Percentiles rank a stretch among this genome's conserved stretches.
Conservation (phyloP, 2,797 vertebrate species). For the Acanthurus lineatus region DNA sequence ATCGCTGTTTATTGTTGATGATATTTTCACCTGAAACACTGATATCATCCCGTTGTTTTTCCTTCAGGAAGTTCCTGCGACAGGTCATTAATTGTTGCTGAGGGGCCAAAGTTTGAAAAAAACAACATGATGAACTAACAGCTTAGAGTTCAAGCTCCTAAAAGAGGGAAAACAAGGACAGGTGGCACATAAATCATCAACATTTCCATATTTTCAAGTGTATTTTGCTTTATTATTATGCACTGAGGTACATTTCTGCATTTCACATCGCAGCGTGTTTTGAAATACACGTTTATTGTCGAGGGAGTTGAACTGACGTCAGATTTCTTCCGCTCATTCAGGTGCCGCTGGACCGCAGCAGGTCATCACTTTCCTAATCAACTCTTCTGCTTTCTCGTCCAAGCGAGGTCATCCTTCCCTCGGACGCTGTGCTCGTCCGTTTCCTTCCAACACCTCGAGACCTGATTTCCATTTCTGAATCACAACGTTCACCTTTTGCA, state of each 20-base stretch:
- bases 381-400: conserved; percentile 56
- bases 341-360: conserved; percentile 57
- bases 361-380: conserved; percentile 73
- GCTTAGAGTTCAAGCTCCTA: conserved; percentile 37
- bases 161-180: conserved; percentile 24
- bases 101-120: conserved; percentile 65
- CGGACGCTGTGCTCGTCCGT: conserved; percentile 47
- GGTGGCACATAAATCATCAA: not conserved
- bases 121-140: conserved; percentile 58
- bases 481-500: conserved; percentile 37
- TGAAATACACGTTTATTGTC: conserved; percentile 36
- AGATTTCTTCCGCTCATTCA: conserved; percentile 76
- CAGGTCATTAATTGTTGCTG: conserved; percentile 76
- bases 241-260: conserved; percentile 29
- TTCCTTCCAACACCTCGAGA: conserved; percentile 64
- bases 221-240: not conserved
- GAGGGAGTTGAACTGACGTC: conserved; percentile 74
- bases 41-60: conserved; percentile 80
- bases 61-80: conserved; percentile 82
- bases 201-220: not conserved
- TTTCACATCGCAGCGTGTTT: conserved; percentile 39
- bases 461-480: conserved; percentile 58
- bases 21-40: conserved; percentile 74
- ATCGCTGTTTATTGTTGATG: conserved; percentile 67
- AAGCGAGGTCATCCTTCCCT: conserved; percentile 59